Evolutionary conservation across 1,140 invertebrate species (phyloP), one percentile per base, ranked within the genome.

Genomic region (Pseudomyrmex cubaensis): DNA sequence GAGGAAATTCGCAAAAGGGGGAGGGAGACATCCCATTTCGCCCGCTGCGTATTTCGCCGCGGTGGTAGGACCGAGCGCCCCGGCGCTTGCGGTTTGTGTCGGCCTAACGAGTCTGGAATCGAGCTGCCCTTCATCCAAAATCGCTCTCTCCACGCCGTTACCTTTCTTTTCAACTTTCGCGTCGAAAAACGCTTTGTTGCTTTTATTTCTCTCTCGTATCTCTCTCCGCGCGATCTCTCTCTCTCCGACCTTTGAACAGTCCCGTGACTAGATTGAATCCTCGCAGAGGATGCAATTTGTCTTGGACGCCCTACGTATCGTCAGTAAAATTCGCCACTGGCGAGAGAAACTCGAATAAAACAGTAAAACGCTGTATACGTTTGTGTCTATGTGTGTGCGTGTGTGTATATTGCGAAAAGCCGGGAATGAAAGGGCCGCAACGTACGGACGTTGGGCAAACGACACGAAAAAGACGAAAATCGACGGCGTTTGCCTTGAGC

Each of bases 61-160:
- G 44, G 59, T 57, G 22, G 59, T 62, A 54, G 10, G 9, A 12
- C 9, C 50, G 9, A 13, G 4, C 35, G 20, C 20, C 54, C 57
- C 54, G 76, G 61, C 56, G 78, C 61, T 78, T 84, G 59, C n/a
- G 69, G 63, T 74, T 82, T 82, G 78, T 74, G 59, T 62, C 64
- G 66, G 78, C 74, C 69, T 83, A 87, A 87, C 85, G 84, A 87
- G 73, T 82, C 87, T 82, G 72, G 50, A 74, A 73, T 83, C 72
- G 88, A 78, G 64, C 83, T 63, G 82, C 72, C 69, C 66, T 72
- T 80, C 76, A 80, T 80, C 54, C 76, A 46, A 72, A 72, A 80
- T 83, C 67, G 56, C 63, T 61, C 59, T 22, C 54, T 48, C n/a
- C 59, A 17, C 78, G 64, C 17, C 73, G 46, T 50, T 80, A 15